Base-by-base conservation (phyloP, 2,888 invertebrate genomes). In the Antheraea yamamai region DNA sequence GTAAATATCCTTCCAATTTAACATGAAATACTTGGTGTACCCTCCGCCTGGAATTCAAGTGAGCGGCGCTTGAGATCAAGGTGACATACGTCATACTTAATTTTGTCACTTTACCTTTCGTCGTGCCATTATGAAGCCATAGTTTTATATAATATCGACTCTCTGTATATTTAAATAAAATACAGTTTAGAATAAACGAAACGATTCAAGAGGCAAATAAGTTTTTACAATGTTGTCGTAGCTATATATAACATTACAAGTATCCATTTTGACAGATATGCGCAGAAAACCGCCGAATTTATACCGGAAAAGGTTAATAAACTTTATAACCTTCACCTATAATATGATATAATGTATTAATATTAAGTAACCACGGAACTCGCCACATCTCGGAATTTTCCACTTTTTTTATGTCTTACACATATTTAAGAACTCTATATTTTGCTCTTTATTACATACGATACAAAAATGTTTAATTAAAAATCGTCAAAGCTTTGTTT, bases 91-190 rank as follows among this genome's bases (percentile, higher is more conserved):
- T 75, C 73, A 75, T 58, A 55, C 72, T 75, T 58, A 68, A 68
- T 75, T 73, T 70, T 75, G 73, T 75, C 75, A 73, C 61, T 39
- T 47, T 70, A 75, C 64, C 75, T 75, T 73, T 73, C 68, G 52
- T 75, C 58, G 58, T 73, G 23, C 26, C 26, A 68, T 73, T 55
- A 47, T 73, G 73, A 64, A 55, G 12, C 55, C 30, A 64, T 72
- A 64, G 10, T 30, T 52, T 35, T 20, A 66, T 35, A 30, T 14
- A 7, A 66, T 52, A 20, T 30, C 30, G 12, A 73, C 75, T 61
- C 52, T 68, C n/a, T 52, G 18, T 1, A 4, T 14, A 14, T 16
- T 55, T 1, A 23, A n/a, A 52, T 75, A 73, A 64, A 35, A 39
- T 55, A 30, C 14, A 73, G 23, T 14, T 39, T 72, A 52, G 3